Evolutionary conservation across 2,797 vertebrate species (phyloP).

Genomic region (Gobio occitaniae): DNA sequence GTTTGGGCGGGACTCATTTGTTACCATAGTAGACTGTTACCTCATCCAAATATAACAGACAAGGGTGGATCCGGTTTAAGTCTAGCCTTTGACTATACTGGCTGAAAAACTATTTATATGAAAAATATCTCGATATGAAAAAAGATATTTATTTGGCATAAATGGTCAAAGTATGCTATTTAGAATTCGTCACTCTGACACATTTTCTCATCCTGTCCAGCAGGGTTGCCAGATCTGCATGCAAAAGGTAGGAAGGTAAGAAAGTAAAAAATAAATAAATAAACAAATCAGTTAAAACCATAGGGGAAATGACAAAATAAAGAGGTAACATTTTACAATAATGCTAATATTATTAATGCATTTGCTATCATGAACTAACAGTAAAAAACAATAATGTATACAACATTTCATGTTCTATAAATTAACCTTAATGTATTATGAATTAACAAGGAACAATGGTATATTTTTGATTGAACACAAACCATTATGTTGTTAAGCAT

Average conservation of each 20-base stretch:
- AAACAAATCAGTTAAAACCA: neutral
- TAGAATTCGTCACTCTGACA: neutral
- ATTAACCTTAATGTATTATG: neutral
- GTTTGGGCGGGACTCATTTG: conserved; percentile 28
- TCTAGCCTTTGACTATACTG: conserved; percentile 22
- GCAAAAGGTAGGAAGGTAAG: neutral
- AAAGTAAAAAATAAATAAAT: neutral
- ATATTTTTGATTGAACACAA: neutral
- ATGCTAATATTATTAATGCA: neutral
- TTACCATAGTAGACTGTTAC: conserved; percentile 16
- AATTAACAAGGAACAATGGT: neutral
- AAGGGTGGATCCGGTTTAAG: conserved; percentile 21
- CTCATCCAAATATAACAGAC: conserved; percentile 35
- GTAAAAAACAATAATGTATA: too few species aligned
- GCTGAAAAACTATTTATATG: conserved; percentile 5
- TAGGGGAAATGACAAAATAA: neutral
- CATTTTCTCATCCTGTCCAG: neutral
- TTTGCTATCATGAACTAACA: neutral
- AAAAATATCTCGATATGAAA: neutral
- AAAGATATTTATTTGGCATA: neutral
- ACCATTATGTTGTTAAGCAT: neutral
- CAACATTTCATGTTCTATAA: neutral
- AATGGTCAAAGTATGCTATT: neutral
- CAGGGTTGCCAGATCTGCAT: neutral
- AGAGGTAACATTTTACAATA: neutral